phyloP scores from a whole-genome alignment of 2,797 vertebrate species.

The Octomys mimax region DNA sequence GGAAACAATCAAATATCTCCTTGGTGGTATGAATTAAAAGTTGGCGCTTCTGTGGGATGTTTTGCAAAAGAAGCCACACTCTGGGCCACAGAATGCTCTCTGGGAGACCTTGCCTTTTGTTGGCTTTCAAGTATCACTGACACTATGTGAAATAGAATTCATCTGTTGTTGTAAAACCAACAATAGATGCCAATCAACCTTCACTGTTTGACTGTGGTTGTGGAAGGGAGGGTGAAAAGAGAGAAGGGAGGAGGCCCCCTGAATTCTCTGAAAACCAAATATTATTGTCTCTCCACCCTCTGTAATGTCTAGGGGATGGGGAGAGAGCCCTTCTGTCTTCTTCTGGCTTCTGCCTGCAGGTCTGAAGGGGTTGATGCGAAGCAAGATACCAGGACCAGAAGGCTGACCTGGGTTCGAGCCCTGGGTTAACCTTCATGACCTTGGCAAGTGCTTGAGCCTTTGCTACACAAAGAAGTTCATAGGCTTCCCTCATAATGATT shows the following conservation, averaged over 20 bases:
- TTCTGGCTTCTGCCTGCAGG: neutral
- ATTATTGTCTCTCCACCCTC: neutral
- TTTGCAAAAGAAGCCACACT: neutral
- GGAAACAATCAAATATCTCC: conserved; percentile 72
- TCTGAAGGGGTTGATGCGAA: neutral
- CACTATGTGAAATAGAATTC: neutral
- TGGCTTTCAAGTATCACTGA: neutral
- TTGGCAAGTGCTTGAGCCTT: neutral
- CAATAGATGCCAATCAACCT: neutral
- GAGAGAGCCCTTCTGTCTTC: neutral
- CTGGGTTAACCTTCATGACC: neutral
- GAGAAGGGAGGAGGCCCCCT: neutral
- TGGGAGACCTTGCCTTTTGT: neutral
- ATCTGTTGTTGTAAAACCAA: neutral
- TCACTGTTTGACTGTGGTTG: neutral
- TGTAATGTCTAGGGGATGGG: neutral
- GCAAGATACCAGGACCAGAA: neutral
- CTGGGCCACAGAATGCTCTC: neutral
- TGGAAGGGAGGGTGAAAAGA: neutral
- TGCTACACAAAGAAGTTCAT: conserved; percentile 34
- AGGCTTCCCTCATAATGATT: neutral
- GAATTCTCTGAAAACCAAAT: conserved; percentile 18
- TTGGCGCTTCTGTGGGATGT: neutral
- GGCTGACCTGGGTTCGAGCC: neutral
- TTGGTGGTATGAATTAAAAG: conserved; percentile 66